These are phyloP conservation scores for Scopus umbretta DNA, from an alignment of 2,113 vertebrate species.

Conservation along the genomic window DNA sequence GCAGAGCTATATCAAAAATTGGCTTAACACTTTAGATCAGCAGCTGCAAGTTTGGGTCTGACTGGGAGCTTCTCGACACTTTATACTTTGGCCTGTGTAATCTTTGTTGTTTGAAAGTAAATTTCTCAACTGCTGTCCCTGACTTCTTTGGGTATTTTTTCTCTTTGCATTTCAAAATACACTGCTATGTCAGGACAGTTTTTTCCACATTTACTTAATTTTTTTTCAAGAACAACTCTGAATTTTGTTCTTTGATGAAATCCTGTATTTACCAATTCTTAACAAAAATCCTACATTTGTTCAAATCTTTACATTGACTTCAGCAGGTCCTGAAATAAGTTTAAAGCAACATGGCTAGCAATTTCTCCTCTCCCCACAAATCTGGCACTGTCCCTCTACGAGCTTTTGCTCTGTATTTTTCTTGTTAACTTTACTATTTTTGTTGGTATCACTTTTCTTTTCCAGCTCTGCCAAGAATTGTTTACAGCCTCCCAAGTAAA, in stretches of 20 bases:
- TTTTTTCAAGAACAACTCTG: background rate
- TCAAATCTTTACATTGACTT: background rate
- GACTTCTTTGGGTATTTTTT: background rate
- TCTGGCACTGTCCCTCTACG: background rate
- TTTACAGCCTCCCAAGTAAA: background rate
- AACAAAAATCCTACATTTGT: background rate
- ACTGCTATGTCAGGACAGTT: background rate
- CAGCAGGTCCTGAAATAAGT: background rate
- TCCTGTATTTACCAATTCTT: background rate
- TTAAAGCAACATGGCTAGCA: background rate
- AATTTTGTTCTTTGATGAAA: background rate
- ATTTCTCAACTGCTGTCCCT: background rate
- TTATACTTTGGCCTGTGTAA: background rate
- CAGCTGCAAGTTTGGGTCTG: background rate
- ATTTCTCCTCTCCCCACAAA: background rate
- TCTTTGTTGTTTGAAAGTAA: background rate
- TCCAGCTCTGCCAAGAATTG: background rate
- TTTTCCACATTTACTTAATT: background rate
- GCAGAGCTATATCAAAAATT: background rate
- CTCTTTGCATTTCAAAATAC: background rate
- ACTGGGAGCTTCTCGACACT: background rate
- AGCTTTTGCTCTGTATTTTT: background rate
- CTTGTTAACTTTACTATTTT: background rate
- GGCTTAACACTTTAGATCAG: background rate
- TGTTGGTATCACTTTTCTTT: background rate